Evolutionary conservation across 2,888 invertebrate species (phyloP).

Genomic region (Uropetala carovei): DNA sequence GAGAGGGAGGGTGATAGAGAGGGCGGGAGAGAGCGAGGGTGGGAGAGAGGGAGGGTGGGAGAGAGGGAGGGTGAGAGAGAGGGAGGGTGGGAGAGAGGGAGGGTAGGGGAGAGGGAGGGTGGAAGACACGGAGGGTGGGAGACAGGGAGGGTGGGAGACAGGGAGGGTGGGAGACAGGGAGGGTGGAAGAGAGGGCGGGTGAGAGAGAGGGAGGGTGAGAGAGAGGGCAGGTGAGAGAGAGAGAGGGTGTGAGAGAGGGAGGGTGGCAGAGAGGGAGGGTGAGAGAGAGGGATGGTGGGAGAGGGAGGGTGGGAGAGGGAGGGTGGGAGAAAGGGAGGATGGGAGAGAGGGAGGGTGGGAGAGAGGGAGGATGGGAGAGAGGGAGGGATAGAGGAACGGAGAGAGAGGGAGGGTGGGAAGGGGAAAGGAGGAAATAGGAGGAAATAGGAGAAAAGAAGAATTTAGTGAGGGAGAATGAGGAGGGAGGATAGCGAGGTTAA

Average conservation of each 20-base stretch:
- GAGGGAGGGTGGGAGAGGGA: neutral
- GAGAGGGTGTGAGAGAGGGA: neutral
- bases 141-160: neutral
- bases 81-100: neutral
- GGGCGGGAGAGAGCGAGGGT: too few relatives aligned
- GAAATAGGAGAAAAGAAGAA: too few relatives aligned
- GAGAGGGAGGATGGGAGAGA: too few relatives aligned
- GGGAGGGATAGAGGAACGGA: too few relatives aligned
- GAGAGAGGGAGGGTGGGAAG: too few relatives aligned
- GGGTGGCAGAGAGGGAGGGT: neutral
- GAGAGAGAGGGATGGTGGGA: neutral
- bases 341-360: neutral
- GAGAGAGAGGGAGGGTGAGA: neutral
- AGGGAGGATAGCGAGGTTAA: too few relatives aligned
- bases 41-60: neutral
- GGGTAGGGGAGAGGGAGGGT: neutral
- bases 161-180: neutral
- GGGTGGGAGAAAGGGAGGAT: neutral
- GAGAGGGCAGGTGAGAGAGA: neutral
- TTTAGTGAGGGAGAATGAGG: too few relatives aligned
- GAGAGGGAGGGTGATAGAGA: too few relatives aligned
- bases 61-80: neutral
- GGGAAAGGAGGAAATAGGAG: too few relatives aligned
- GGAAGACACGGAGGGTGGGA: neutral
- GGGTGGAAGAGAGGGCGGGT: neutral